Percentiles rank a stretch among this genome's conserved stretches.
phyloP scores from a whole-genome alignment of 2,888 invertebrate species.

The Melipona beecheii region DNA sequence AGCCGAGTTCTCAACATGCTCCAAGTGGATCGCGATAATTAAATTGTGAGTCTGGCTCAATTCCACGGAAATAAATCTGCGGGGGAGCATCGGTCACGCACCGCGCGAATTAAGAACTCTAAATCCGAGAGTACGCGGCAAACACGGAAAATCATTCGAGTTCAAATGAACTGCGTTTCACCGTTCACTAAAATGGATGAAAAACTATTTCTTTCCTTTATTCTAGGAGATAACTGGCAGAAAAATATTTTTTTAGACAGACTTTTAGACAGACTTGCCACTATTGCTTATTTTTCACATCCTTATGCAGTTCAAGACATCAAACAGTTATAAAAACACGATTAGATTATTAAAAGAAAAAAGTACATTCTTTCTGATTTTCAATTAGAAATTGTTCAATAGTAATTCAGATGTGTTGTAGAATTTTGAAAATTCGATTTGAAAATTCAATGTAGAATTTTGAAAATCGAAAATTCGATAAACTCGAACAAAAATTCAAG shows the following conservation, averaged over 20 bases:
- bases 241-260: background rate
- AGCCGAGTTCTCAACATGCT: slow-evolving; percentile 41
- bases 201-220: background rate
- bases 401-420: too few relatives aligned
- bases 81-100: slow-evolving; percentile 39
- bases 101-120: slow-evolving; percentile 46
- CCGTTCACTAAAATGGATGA: background rate
- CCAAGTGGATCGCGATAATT: slow-evolving; percentile 51
- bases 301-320: too few relatives aligned
- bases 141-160: slow-evolving; percentile 2
- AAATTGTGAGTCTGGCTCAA: slow-evolving; percentile 47
- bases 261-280: too few relatives aligned
- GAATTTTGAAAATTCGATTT: too few relatives aligned
- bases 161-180: background rate
- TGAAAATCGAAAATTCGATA: too few relatives aligned
- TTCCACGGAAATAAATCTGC: slow-evolving; percentile 57
- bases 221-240: background rate
- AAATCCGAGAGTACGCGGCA: slow-evolving; percentile 20
- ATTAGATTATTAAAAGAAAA: too few relatives aligned
- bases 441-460: too few relatives aligned
- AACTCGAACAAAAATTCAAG: too few relatives aligned
- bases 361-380: too few relatives aligned
- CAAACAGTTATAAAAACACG: too few relatives aligned
- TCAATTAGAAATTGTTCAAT: too few relatives aligned
- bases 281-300: too few relatives aligned